Base-by-base conservation (phyloP, 1,140 invertebrate genomes). In the Solenopsis invicta region DNA sequence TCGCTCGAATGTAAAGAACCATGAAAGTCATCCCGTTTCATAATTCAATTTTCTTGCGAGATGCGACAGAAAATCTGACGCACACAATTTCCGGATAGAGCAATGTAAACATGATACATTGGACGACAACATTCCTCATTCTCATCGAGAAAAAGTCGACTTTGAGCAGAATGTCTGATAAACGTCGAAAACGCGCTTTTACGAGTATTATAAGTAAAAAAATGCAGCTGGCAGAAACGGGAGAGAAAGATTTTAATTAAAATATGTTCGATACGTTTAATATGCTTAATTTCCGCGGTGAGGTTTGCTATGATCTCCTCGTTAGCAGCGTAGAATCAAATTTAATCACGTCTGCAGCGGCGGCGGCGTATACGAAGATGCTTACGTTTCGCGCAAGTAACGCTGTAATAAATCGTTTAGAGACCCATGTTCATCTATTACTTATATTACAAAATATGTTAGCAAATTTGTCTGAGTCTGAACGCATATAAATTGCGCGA, bases 391-490 rank as follows among this genome's bases (percentile, higher is more conserved):
- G 18, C 37, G n/a, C 21, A 61, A 61, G 13, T 59, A 75, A 75
- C 52, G 72, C 41, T 75, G 16, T 24, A 74, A 75, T 45, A 24
- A 45, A 75, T 41, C 21, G 34, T 59, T 18, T 13, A 37, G 54
- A 75, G 52, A 24, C 29, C 54, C 54, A 59, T n/a, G 37, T 75
- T 41, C 29, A 75, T 75, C 34, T 24, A 75, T 75, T 61, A 75
- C 29, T 64, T 56, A 34, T 3, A 16, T n/a, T 24, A 24, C 1
- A 59, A 54, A 75, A 59, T 59, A 56, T 16, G 21, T 50, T 50
- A 41, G 37, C 34, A 18, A 75, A 75, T 59, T 75, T 75, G 54
- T 75, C 34, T 10, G 34, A 61, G 52, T 74, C n/a, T 56, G n/a
- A 75, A 37, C 18, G 24, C 18, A 13, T 41, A 41, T 61, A 45